Evolutionary conservation across 2,113 vertebrate genomes (phyloP), one percentile per base, ranked within the genome.

Genomic region (Aptenodytes forsteri): DNA sequence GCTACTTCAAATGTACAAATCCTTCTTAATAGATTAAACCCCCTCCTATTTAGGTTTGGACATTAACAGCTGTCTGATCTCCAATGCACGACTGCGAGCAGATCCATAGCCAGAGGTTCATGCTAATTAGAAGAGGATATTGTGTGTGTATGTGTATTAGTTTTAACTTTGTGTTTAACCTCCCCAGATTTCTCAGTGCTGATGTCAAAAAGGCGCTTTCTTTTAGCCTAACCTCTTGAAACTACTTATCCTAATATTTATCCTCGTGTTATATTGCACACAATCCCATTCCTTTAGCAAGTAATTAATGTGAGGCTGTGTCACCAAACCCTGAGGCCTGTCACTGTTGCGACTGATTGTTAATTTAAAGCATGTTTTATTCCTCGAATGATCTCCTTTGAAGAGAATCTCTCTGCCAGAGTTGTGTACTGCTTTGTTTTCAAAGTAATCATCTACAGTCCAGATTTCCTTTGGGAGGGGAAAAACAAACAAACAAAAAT

Each of bases 401-500:
- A 97, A 73, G 70, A 92, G 73, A 56, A 80, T 75, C 83, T 95
- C 78, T 95, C 26, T 96, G 69, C 66, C 91, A 66, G 89, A 77
- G 46, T 92, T 96, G 59, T 95, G 69, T 95, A 92, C 70, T 42
- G 94, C 83, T 96, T 97, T 88, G 82, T 97, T 97, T 97, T 90
- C 65, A 73, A 55, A 95, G 75, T 94, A 97, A 95, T 96, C 65
- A 81, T 96, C 76, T 83, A 89, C 72, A 88, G 84, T 92, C 93
- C 95, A 96, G 87, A 96, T 95, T 96, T 94, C 88, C 88, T 88
- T 73, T 79, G 85, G 91, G 94, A 95, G 30, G 22, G 32, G 46
- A 95, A 97, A 97, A 97, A 93, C 76, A 97, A 97, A 92, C 92
- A 97, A 97, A 92, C 90, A 93, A 75, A 89, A 96, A 95, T 93